Evolutionary conservation across 2,113 vertebrate genomes (phyloP), one percentile per base, ranked within the genome.

Genomic region (Gavialis gangeticus): DNA sequence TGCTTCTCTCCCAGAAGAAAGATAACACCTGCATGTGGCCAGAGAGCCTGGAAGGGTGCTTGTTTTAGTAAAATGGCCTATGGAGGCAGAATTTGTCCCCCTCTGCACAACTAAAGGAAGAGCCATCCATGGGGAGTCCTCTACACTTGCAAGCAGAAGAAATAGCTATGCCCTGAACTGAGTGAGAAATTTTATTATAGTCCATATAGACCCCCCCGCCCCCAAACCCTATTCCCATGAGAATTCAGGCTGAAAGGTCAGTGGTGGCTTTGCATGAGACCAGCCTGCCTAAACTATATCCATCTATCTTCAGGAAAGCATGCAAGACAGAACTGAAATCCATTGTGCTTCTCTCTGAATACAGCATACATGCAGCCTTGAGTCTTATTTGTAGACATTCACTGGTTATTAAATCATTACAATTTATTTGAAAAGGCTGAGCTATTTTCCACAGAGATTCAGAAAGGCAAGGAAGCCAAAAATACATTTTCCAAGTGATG

Each of bases 241-340:
- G 27, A 85, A 62, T 22, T 84, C 18, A 56, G 78, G 69, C 66
- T 57, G 6, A 34, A 25, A 57, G 85, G 76, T 92, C 84, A 89
- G 62, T 71, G 76, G 58, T 81, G 34, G 22, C 75, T 92, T 82
- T 56, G 91, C 87, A 92, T 79, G 92, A 93, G 78, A 87, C 55
- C 24, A 69, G 7, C 46, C 46, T 46, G 46, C 46, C 2, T 46
- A 46, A 95, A 93, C 81, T 21, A 91, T 85, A 84, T 95, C 80
- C 95, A n/a, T 22, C 54, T 57, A 55, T 82, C 64, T 84, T 89
- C 89, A 79, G 92, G 67, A 85, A 92, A 88, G 59, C 78, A 82
- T 37, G 27, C 30, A 75, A 89, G 56, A 18, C 79, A 59, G 88
- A 88, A 92, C 89, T 84, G 75, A 91, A 94, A 93, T 71, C 71